Base-by-base conservation (phyloP, 2,888 invertebrate genomes). In the Tipula lateralis region DNA sequence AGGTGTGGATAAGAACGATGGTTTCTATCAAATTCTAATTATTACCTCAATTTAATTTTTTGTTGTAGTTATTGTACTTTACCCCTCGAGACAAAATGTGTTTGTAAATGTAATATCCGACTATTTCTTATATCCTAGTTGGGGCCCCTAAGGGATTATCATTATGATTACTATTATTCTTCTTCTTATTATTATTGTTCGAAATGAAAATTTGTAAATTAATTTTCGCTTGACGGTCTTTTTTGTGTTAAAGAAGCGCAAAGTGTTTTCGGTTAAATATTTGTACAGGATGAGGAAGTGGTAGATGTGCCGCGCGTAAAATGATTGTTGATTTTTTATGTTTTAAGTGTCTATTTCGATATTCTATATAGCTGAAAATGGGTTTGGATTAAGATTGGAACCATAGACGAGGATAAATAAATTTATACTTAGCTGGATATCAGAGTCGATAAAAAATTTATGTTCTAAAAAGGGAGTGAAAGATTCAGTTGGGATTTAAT, bases 31-130 rank as follows among this genome's bases (percentile, higher is more conserved):
- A 50, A 50, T 50, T 50, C 44, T 50, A 50, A 50, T 50, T 50
- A 50, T 50, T 50, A 50, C 44, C 44, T 50, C 44, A 50, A 50
- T 50, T 50, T 50, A 50, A 50, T 50, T 50, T 50, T 50, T 50
- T 16, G 44, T 50, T 50, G 44, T 16, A 16, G 44, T 50, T 50
- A 16, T 16, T 50, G 44, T 50, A 5, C 16, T n/a, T 6, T 50
- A 50, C 44, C 44, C 44, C 44, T 50, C 44, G 16, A 50, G 44
- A 16, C 44, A 16, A 50, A 50, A 50, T 50, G 16, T 50, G n/a
- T 50, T 16, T 50, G 16, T 50, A 16, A 50, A 50, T 50, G 44
- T 50, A 16, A 50, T 50, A 50, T 50, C 44, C 44, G 44, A 50
- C 44, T 50, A 50, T 50, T 50, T 50, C 19, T 50, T 50, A 7